These are phyloP conservation scores for Pelodytes ibericus DNA, from an alignment of 2,797 vertebrate genomes.

Conservation along the genomic window DNA sequence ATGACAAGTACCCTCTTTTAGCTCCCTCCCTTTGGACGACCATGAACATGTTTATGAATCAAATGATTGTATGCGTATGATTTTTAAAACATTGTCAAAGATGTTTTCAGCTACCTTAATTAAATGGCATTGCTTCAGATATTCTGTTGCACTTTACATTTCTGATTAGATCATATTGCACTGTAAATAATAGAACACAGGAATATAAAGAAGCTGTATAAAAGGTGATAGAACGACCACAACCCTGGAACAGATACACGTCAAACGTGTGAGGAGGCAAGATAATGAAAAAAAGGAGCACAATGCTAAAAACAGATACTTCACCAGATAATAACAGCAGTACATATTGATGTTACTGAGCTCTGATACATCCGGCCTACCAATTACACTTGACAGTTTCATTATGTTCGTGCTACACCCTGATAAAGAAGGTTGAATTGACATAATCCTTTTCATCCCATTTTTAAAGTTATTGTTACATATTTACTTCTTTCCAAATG, in stretches of 20 bases:
- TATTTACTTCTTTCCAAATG: conserved; percentile 20
- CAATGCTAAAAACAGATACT: conserved; percentile 44
- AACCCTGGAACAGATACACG: conserved; percentile 27
- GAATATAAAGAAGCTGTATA: conserved; percentile 9
- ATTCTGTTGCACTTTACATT: too few relatives aligned
- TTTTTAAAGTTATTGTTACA: conserved; percentile 32
- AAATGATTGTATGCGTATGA: background rate
- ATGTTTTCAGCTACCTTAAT: conserved; percentile 21
- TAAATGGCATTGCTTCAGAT: conserved; percentile 6
- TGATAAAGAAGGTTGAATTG: conserved; percentile 42
- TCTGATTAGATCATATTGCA: conserved; percentile 1
- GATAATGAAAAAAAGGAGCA: conserved; percentile 38
- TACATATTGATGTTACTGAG: conserved; percentile 45
- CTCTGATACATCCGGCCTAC: conserved; percentile 46
- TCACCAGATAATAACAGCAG: conserved; percentile 39
- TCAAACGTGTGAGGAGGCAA: conserved; percentile 9
- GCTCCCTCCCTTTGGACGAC: too few relatives aligned
- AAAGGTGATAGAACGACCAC: conserved; percentile 25
- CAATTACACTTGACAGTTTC: conserved; percentile 53
- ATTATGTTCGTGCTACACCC: conserved; percentile 46
- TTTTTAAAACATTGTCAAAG: background rate
- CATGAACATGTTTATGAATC: background rate
- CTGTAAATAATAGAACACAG: background rate
- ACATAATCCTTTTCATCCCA: conserved; percentile 25
- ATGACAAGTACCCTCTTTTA: too few relatives aligned